A percentile compares a stretch with the other conserved stretches of the same genome.
phyloP scores from a whole-genome alignment of 2,113 vertebrate species.

The Salminus brasiliensis region DNA sequence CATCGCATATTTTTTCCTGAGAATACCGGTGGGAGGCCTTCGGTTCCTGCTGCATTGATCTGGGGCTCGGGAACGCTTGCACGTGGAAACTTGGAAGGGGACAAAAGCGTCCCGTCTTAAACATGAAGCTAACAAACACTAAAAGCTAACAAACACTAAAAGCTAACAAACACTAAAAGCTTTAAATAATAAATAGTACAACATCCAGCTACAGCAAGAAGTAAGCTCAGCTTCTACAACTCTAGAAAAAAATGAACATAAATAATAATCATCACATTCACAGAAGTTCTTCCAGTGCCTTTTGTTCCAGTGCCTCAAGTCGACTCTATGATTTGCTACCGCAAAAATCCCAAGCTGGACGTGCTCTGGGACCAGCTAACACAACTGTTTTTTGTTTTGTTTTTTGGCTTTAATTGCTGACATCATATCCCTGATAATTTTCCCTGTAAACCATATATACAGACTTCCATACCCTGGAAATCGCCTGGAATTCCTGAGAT shows the following conservation, averaged over 20 bases:
- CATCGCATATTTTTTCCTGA: slow-evolving; percentile 37
- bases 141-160: no score
- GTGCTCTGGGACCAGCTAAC: no score
- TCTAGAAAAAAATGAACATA: background rate
- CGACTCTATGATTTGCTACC: background rate
- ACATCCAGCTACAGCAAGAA: background rate
- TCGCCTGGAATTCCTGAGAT: background rate
- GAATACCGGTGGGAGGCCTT: slow-evolving; percentile 15
- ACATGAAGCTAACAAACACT: slow-evolving; percentile 5
- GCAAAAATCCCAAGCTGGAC: background rate
- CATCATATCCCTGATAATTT: slow-evolving; percentile 30
- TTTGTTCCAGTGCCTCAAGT: background rate
- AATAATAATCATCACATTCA: background rate
- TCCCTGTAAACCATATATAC: background rate
- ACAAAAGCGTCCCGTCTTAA: slow-evolving; percentile 13
- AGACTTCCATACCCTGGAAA: background rate
- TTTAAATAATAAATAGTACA: slow-evolving; percentile 27
- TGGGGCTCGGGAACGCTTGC: slow-evolving; percentile 34
- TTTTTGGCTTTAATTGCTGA: background rate
- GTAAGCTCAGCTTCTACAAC: background rate
- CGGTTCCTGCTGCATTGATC: slow-evolving; percentile 31
- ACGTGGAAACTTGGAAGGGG: slow-evolving; percentile 5
- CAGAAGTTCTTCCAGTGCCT: background rate
- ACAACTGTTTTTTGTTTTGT: no score
- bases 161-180: no score